Percentiles rank a stretch among this genome's conserved stretches.
Evolutionary conservation across 2,113 vertebrate genomes (phyloP).

Genomic region (Gracilinanus agilis): DNA sequence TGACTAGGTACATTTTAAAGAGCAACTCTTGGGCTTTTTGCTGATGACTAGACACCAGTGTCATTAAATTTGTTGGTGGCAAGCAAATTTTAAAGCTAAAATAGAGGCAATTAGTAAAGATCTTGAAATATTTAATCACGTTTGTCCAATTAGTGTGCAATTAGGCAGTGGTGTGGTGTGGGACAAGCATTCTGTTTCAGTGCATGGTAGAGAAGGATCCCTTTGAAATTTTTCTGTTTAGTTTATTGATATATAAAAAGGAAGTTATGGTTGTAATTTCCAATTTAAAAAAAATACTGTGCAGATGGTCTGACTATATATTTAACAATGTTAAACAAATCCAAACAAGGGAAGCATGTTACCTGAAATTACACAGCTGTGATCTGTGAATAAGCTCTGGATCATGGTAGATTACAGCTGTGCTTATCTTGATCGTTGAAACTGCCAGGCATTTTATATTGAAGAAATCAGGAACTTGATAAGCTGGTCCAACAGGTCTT

Average conservation of each 20-base stretch:
- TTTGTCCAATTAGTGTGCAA: slow-evolving; percentile 99
- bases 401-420: slow-evolving; percentile 89
- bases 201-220: slow-evolving; percentile 92
- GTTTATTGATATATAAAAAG: slow-evolving; percentile 94
- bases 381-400: slow-evolving; percentile 88
- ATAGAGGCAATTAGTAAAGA: slow-evolving; percentile 99
- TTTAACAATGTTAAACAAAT: slow-evolving; percentile 92
- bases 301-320: slow-evolving; percentile 92
- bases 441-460: slow-evolving; percentile 67
- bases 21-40: slow-evolving; percentile 93
- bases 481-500: slow-evolving; percentile 73
- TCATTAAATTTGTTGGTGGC: slow-evolving; percentile 94
- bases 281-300: slow-evolving; percentile 91
- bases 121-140: slow-evolving; percentile 99
- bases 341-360: slow-evolving; percentile 90
- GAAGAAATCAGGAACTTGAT: slow-evolving; percentile 68
- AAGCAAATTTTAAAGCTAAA: slow-evolving; percentile 99
- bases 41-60: slow-evolving; percentile 93
- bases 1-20: slow-evolving; percentile 94
- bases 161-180: slow-evolving; percentile 97
- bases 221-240: slow-evolving; percentile 92
- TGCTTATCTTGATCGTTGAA: slow-evolving; percentile 79
- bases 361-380: slow-evolving; percentile 92
- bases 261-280: slow-evolving; percentile 92
- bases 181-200: slow-evolving; percentile 93